These are phyloP conservation scores for Lasiurus borealis DNA, from an alignment of 2,113 vertebrate genomes.

Conservation along the genomic window DNA sequence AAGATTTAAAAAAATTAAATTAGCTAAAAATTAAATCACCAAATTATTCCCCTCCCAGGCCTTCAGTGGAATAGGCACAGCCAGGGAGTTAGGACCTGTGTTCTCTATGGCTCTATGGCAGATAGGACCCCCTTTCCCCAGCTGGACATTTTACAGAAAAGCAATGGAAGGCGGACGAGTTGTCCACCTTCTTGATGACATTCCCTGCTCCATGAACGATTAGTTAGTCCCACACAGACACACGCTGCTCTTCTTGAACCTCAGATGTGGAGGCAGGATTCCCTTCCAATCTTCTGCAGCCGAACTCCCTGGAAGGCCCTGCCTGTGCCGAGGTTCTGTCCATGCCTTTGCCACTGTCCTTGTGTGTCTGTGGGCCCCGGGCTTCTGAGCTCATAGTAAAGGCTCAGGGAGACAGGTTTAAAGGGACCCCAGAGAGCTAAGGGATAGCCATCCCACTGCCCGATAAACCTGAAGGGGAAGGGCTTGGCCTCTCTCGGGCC, in stretches of 20 bases:
- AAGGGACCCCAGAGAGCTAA: not conserved
- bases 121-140: not conserved
- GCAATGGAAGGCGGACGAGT: not conserved
- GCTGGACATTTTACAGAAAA: not conserved
- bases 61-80: not conserved
- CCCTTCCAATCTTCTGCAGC: not conserved
- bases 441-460: not conserved
- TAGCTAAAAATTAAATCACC: not conserved
- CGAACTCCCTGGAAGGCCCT: not conserved
- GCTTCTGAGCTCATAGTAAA: not conserved
- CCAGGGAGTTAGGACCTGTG: not conserved
- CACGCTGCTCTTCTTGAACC: not conserved
- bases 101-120: not conserved
- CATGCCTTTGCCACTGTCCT: not conserved
- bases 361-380: not conserved
- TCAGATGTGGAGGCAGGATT: not conserved
- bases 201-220: not conserved
- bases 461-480: not conserved
- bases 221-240: not conserved
- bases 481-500: not conserved
- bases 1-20: constrained; percentile 13
- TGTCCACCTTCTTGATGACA: not conserved
- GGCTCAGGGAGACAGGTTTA: not conserved
- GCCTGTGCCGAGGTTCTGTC: not conserved
- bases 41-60: not conserved